phyloP scores from a whole-genome alignment of 2,113 vertebrate genomes.

The Sisor rabdophorus region DNA sequence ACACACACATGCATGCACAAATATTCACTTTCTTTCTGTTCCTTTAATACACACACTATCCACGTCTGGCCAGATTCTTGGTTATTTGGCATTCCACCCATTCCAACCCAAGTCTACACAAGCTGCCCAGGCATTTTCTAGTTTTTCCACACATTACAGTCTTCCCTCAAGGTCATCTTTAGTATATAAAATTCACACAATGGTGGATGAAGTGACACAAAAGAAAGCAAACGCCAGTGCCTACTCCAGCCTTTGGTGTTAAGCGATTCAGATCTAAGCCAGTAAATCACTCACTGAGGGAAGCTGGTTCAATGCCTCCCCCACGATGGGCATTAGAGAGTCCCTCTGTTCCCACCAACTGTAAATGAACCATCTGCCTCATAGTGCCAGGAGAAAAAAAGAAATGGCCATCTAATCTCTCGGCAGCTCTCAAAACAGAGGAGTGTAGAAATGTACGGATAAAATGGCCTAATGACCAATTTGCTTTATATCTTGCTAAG shows the following conservation, averaged over 20 bases:
- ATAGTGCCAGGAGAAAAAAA: slow-evolving; percentile 23
- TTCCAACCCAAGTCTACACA: slow-evolving; percentile 38
- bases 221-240: slow-evolving; percentile 28
- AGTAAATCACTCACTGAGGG: slow-evolving; percentile 41
- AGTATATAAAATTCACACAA: slow-evolving; percentile 28
- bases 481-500: slow-evolving; percentile 22
- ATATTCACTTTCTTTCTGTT: slow-evolving; percentile 23
- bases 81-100: slow-evolving; percentile 33
- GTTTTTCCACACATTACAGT: slow-evolving; percentile 25
- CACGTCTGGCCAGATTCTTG: background rate
- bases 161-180: slow-evolving; percentile 24
- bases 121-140: slow-evolving; percentile 16
- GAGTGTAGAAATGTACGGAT: slow-evolving; percentile 26
- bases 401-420: slow-evolving; percentile 39
- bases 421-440: slow-evolving; percentile 30
- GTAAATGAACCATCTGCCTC: slow-evolving; percentile 52
- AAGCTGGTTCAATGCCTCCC: slow-evolving; percentile 30
- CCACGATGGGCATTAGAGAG: slow-evolving; percentile 37
- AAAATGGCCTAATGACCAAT: slow-evolving; percentile 42
- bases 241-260: background rate
- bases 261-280: slow-evolving; percentile 13
- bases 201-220: slow-evolving; percentile 22
- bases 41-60: slow-evolving; percentile 7
- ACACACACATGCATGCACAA: slow-evolving; percentile 2
- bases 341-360: slow-evolving; percentile 47